These are phyloP conservation scores for Dasyurus viverrinus DNA, from an alignment of 2,113 vertebrate species.

Conservation along the genomic window DNA sequence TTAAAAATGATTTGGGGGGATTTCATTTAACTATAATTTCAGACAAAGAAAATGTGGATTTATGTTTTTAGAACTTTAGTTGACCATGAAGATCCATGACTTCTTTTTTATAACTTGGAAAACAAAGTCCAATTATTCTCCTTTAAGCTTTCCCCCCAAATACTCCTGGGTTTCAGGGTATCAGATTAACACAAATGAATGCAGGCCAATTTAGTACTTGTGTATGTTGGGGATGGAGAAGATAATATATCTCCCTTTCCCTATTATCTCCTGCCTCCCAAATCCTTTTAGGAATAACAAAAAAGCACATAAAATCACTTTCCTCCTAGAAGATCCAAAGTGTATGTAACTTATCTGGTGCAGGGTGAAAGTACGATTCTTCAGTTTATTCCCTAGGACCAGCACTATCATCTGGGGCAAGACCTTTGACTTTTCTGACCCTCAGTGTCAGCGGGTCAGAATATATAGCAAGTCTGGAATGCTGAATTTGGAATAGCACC, in stretches of 20 bases:
- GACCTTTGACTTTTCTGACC: not conserved
- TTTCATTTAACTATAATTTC: constrained; percentile 50
- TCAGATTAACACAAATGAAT: not conserved
- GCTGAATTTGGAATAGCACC: not conserved
- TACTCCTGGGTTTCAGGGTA: not conserved
- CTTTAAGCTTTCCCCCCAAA: not conserved
- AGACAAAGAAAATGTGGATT: constrained; percentile 53
- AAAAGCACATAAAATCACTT: not conserved
- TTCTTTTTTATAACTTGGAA: constrained; percentile 7
- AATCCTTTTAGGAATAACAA: not conserved
- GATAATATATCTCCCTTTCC: not conserved
- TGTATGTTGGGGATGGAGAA: not conserved
- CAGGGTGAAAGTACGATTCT: not conserved
- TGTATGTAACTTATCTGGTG: not conserved
- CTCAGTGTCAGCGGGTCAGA: not conserved
- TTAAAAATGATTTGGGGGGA: constrained; percentile 67
- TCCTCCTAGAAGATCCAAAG: not conserved
- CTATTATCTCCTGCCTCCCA: not conserved
- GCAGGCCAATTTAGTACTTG: not conserved
- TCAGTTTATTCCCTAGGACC: not conserved
- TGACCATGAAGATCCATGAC: constrained; percentile 10
- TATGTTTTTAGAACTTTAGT: constrained; percentile 54
- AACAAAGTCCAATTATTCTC: not conserved
- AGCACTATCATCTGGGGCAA: not conserved
- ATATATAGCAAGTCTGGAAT: not conserved